phyloP scores from a whole-genome alignment of 2,888 invertebrate species.

The Sphinx pinastri region DNA sequence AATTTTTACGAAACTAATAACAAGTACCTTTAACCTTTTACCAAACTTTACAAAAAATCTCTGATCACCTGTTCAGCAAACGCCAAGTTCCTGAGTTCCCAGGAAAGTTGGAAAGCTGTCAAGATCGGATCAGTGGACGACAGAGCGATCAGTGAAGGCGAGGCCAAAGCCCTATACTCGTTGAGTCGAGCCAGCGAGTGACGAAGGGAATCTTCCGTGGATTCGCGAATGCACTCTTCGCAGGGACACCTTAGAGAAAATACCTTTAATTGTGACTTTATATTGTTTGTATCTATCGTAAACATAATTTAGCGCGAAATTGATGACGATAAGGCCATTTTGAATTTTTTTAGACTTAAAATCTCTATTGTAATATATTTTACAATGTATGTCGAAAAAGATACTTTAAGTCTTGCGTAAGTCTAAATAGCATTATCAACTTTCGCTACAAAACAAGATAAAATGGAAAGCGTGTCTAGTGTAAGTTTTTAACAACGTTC shows the following conservation, averaged over 20 bases:
- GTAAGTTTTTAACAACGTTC: neutral
- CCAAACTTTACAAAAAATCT: too few relatives aligned
- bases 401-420: neutral
- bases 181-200: constrained; percentile 95
- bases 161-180: constrained; percentile 95
- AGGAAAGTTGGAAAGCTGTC: constrained; percentile 97
- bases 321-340: too few relatives aligned
- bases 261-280: too few relatives aligned
- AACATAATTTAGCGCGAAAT: too few relatives aligned
- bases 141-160: constrained; percentile 96
- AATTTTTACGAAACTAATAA: neutral
- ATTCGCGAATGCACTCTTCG: constrained; percentile 91
- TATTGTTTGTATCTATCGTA: too few relatives aligned
- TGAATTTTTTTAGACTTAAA: too few relatives aligned
- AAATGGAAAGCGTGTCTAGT: neutral
- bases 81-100: constrained; percentile 95
- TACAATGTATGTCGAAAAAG: too few relatives aligned
- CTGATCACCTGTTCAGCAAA: constrained; percentile 86
- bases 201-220: constrained; percentile 89
- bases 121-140: constrained; percentile 96
- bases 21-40: neutral
- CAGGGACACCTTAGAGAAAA: constrained; percentile 89
- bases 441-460: neutral
- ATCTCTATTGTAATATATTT: too few relatives aligned
- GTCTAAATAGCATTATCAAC: neutral